Evolutionary conservation across 2,113 vertebrate species (phyloP).

Genomic region (Ivindomyrus marchei): DNA sequence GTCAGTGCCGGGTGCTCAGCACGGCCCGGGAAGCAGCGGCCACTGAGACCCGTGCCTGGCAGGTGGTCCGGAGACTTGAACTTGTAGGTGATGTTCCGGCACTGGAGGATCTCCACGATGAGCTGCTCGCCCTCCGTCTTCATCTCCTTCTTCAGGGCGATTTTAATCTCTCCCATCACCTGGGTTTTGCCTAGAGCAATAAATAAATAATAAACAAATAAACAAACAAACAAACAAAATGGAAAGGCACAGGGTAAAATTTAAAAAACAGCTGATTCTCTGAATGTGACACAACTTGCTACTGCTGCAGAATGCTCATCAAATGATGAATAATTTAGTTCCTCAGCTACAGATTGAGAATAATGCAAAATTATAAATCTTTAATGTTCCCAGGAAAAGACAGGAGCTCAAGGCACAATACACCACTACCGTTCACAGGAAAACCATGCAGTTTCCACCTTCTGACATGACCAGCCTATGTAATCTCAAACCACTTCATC

Average conservation of each 20-base stretch:
- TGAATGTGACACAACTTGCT: not conserved
- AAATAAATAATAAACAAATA: not conserved
- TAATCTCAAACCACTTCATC: not conserved
- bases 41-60: slow-evolving; percentile 67
- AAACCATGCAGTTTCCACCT: not conserved
- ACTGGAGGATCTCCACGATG: slow-evolving; percentile 93
- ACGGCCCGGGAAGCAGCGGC: not conserved
- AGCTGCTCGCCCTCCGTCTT: slow-evolving; percentile 97
- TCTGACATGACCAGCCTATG: not conserved
- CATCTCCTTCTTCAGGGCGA: slow-evolving; percentile 95
- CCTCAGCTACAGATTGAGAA: not conserved
- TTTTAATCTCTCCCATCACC: slow-evolving; percentile 96
- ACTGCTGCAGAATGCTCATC: not conserved
- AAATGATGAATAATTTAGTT: not conserved
- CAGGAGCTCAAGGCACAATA: not conserved
- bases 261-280: not conserved
- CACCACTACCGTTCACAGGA: not conserved
- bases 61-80: slow-evolving; percentile 98
- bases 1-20: not conserved
- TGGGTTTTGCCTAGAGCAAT: slow-evolving; percentile 74
- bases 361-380: not conserved
- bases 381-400: not conserved
- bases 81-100: slow-evolving; percentile 98
- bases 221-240: slow-evolving; percentile 24
- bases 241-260: slow-evolving; percentile 11